Conservation (phyloP, 2,113 vertebrate species). For the Boulengeromyrus knoepffleri region DNA sequence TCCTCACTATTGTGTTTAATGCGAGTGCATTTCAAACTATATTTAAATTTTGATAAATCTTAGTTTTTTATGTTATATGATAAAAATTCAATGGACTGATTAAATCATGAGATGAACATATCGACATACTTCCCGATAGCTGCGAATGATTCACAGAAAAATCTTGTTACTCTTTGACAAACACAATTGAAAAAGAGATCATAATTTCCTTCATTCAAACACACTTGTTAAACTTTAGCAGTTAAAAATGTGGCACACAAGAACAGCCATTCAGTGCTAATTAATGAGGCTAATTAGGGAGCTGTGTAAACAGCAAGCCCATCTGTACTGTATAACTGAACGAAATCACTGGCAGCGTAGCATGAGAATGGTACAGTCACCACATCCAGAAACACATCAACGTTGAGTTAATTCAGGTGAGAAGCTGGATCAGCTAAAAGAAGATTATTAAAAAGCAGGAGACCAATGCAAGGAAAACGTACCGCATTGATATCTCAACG, state of each 20-base stretch:
- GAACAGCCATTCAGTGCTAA: background rate
- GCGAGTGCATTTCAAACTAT: background rate
- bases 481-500: background rate
- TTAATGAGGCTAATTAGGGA: background rate
- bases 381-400: background rate
- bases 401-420: background rate
- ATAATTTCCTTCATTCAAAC: background rate
- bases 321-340: background rate
- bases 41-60: background rate
- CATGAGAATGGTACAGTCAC: background rate
- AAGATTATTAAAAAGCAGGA: background rate
- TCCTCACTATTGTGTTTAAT: background rate
- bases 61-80: background rate
- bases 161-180: background rate
- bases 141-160: background rate
- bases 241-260: background rate
- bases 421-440: background rate
- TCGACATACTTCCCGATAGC: background rate
- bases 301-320: background rate
- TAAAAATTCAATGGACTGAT: background rate
- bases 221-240: background rate
- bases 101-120: background rate
- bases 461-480: background rate
- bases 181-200: background rate
- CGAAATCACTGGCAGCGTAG: background rate